Base-by-base conservation (phyloP, 2,888 invertebrate genomes). In the Drosophila nr. medialis region DNA sequence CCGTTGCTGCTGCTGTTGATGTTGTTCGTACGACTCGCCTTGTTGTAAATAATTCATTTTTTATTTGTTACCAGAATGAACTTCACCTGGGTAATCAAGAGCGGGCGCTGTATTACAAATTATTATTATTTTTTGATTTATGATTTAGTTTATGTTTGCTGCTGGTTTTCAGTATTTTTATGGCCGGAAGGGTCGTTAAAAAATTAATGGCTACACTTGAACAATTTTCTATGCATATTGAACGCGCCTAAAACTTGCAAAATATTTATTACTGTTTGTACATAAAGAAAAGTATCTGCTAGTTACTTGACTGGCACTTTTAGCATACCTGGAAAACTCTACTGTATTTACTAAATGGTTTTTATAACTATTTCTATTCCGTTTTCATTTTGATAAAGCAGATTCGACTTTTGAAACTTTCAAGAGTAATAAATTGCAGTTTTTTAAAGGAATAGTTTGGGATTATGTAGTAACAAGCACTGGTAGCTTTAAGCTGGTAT, bases 21-120 rank as follows among this genome's bases (percentile, higher is more conserved):
- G 63, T 63, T 54, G 48, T 24, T 64, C 18, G 64, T 15, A 7
- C 32, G 21, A 18, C 40, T 40, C 48, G 61, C 45, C 56, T 69
- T 69, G 32, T 45, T 73, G 77, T 77, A 49, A 78, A 77, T 77
- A 77, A 77, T 77, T 77, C 78, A 77, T 70, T 70, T 77, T 77
- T 77, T 77, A 77, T 77, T 74, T 64, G 66, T 70, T 70, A 61
- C 38, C 66, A 64, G 64, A 67, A 78, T 77, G 66, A 74, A 77
- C 74, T 70, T 74, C 67, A 77, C 78, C 77, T 77, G 74, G 48
- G 65, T 54, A 74, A 77, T 73, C 73, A 66, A 54, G 54, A 38
- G 24, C 74, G 54, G 45, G 40, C 61, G 34, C 48, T 59, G 69
- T 63, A 58, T 67, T 59, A 60, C 62, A 77, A 74, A 74, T 74